phyloP scores from a whole-genome alignment of 2,888 invertebrate species.

The Hylaea fasciaria region DNA sequence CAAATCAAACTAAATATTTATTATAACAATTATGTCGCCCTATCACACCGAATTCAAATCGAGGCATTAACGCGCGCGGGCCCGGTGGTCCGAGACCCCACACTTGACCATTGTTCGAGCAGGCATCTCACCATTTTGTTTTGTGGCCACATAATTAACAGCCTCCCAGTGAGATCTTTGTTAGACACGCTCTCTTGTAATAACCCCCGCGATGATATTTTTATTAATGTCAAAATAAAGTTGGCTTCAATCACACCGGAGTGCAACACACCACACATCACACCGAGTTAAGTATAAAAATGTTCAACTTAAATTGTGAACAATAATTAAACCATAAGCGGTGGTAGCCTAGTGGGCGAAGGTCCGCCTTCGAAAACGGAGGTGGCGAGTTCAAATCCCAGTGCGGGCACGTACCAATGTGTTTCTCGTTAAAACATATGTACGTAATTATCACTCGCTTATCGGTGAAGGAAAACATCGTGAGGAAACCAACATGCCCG shows the following conservation, averaged over 20 bases:
- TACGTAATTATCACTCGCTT: too few species aligned
- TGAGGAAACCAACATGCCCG: too few species aligned
- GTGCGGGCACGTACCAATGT: too few species aligned
- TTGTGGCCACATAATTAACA: conserved; percentile 83
- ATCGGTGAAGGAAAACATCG: too few species aligned
- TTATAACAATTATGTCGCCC: conserved; percentile 52
- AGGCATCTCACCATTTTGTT: conserved; percentile 74
- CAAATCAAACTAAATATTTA: conserved; percentile 28
- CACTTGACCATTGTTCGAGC: conserved; percentile 77
- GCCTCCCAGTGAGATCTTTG: conserved; percentile 80
- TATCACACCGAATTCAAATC: conserved; percentile 61
- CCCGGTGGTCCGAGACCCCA: conserved; percentile 77
- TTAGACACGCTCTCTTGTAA: conserved; percentile 84
- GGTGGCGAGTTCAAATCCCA: too few species aligned
- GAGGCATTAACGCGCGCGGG: conserved; percentile 54
- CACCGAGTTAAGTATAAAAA: too few species aligned
- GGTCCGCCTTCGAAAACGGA: too few species aligned
- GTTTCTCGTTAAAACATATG: too few species aligned
- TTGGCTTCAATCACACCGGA: conserved; percentile 65
- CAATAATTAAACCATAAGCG: too few species aligned
- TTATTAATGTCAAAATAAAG: conserved; percentile 84
- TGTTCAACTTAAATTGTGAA: too few species aligned
- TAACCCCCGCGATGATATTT: conserved; percentile 83
- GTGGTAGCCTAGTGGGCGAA: too few species aligned
- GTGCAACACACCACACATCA: conserved; percentile 40